Percentiles rank a stretch among this genome's conserved stretches.
Conservation (phyloP, 2,113 vertebrate genomes). For the Mustela lutreola region DNA sequence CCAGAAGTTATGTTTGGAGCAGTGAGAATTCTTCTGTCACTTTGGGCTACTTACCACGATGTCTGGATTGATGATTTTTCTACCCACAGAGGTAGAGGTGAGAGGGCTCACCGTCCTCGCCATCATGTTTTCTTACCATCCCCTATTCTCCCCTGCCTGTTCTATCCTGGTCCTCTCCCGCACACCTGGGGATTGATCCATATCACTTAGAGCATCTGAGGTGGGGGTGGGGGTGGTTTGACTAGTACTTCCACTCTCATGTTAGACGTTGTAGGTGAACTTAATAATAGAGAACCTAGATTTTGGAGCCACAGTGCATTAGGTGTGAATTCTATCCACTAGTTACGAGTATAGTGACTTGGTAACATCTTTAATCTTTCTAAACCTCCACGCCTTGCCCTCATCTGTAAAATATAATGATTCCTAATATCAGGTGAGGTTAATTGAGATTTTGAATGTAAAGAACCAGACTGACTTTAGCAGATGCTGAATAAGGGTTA, state of each 20-base stretch:
- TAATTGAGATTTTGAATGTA: not conserved
- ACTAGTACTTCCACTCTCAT: not conserved
- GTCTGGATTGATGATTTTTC: not conserved
- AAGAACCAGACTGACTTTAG: not conserved
- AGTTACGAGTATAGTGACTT: not conserved
- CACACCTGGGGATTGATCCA: not conserved
- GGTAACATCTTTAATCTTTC: not conserved
- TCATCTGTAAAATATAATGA: constrained; percentile 7
- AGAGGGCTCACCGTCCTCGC: not conserved
- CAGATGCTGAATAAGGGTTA: constrained; percentile 31
- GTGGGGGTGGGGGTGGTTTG: not conserved
- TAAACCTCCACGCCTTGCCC: not conserved
- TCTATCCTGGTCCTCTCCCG: not conserved
- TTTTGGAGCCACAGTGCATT: not conserved
- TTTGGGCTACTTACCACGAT: not conserved
- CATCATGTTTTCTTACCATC: not conserved
- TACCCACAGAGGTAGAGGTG: not conserved
- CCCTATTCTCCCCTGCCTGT: not conserved
- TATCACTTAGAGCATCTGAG: not conserved
- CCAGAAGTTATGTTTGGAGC: not conserved
- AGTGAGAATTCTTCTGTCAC: not conserved
- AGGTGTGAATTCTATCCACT: not conserved
- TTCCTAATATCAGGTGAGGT: not conserved
- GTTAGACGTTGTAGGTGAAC: not conserved
- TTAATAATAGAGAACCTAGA: not conserved